Evolutionary conservation across 2,113 vertebrate genomes (phyloP).

Genomic region (Ptilorrhoa leucosticta): DNA sequence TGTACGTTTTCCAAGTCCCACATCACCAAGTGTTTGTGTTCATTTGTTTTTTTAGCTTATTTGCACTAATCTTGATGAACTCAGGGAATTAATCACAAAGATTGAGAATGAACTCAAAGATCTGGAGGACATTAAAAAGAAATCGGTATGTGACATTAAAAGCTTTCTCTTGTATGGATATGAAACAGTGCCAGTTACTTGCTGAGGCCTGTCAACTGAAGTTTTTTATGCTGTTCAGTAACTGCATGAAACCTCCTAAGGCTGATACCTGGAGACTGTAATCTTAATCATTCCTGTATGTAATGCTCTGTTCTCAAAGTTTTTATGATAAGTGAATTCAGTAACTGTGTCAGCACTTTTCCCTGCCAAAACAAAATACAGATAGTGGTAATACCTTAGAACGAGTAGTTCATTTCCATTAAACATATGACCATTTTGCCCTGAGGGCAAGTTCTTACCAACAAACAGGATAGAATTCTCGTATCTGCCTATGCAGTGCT

Average conservation of each 20-base stretch:
- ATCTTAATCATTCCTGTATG: constrained; percentile 13
- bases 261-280: background rate
- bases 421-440: background rate
- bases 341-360: background rate
- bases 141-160: constrained; percentile 86
- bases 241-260: background rate
- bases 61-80: constrained; percentile 93
- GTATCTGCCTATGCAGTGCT: background rate
- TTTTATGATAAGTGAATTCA: background rate
- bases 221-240: constrained; percentile 24
- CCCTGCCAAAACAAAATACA: background rate
- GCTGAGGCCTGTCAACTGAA: constrained; percentile 25
- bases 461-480: background rate
- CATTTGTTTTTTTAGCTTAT: constrained; percentile 85
- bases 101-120: constrained; percentile 93
- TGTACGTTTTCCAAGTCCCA: constrained; percentile 67
- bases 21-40: constrained; percentile 72
- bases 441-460: background rate
- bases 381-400: background rate
- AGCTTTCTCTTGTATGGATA: constrained; percentile 59
- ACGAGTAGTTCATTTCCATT: background rate
- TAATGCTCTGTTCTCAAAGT: constrained; percentile 29
- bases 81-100: constrained; percentile 94
- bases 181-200: constrained; percentile 61
- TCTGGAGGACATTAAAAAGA: constrained; percentile 93